phyloP scores from a whole-genome alignment of 2,797 vertebrate genomes.

The Protosalanx chinensis region DNA sequence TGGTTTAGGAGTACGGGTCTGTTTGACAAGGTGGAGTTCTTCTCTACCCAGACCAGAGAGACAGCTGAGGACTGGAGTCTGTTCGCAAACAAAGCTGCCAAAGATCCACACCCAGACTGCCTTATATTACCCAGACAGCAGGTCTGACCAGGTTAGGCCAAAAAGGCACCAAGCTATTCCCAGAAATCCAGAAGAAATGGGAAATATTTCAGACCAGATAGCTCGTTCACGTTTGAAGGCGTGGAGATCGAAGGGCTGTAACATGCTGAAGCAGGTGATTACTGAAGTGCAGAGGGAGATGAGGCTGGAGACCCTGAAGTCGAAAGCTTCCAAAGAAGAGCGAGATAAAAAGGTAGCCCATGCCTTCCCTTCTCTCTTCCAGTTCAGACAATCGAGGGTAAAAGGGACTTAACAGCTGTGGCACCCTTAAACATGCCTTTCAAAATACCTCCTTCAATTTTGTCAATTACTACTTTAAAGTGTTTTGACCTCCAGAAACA shows the following conservation, averaged over 20 bases:
- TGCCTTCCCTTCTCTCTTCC: no score
- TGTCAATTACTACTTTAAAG: no score
- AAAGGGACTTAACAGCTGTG: no score
- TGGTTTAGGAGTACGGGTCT: no score
- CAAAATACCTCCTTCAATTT: no score
- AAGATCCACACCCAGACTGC: not conserved
- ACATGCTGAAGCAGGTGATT: slow-evolving; percentile 6
- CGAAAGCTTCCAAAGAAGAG: not conserved
- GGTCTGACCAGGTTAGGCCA: not conserved
- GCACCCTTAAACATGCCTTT: no score
- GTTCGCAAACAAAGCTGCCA: not conserved
- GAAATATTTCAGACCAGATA: not conserved
- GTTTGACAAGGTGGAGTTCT: no score
- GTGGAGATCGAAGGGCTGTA: not conserved
- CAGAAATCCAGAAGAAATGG: not conserved
- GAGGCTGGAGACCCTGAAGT: not conserved
- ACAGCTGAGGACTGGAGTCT: not conserved
- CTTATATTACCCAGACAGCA: not conserved
- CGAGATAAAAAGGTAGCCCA: slow-evolving; percentile 6
- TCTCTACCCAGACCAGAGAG: not conserved
- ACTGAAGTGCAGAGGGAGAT: slow-evolving; percentile 11
- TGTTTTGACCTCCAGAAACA: slow-evolving; percentile 3
- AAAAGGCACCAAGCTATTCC: not conserved
- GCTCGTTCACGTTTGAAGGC: not conserved
- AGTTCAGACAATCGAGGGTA: no score